phyloP scores from a whole-genome alignment of 1,140 invertebrate genomes.

The Apis dorsata region DNA sequence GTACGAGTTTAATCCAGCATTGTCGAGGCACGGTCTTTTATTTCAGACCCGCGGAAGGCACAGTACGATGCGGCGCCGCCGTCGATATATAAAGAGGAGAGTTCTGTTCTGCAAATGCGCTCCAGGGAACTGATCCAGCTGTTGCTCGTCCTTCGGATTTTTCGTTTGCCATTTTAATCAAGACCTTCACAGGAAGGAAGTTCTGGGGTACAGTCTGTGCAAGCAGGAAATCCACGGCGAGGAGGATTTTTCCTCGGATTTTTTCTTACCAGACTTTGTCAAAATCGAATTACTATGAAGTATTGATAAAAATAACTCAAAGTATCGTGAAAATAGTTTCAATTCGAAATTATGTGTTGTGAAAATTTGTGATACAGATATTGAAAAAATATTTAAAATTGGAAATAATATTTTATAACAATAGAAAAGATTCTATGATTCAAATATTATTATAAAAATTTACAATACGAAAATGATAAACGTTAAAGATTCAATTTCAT shows the following conservation, averaged over 20 bases:
- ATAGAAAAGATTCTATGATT: too few relatives aligned
- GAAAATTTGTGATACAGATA: neutral
- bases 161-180: constrained; percentile 80
- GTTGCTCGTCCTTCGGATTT: constrained; percentile 75
- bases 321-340: too few relatives aligned
- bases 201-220: constrained; percentile 69
- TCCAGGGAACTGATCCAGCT: constrained; percentile 80
- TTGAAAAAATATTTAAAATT: too few relatives aligned
- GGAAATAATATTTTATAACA: neutral
- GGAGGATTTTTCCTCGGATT: neutral
- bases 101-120: constrained; percentile 79
- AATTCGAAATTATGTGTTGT: too few relatives aligned
- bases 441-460: too few relatives aligned
- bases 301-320: too few relatives aligned
- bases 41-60: constrained; percentile 70
- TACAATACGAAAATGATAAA: too few relatives aligned
- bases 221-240: constrained; percentile 21
- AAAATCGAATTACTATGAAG: neutral
- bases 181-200: constrained; percentile 77
- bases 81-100: constrained; percentile 78
- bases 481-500: too few relatives aligned
- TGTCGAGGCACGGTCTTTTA: constrained; percentile 76
- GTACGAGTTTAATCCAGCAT: constrained; percentile 79
- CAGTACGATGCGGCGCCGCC: constrained; percentile 64
- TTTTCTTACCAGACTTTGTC: neutral